Percentiles rank a stretch among this genome's conserved stretches.
phyloP scores from a whole-genome alignment of 2,888 invertebrate genomes.

The Phyllotreta cruciferae region DNA sequence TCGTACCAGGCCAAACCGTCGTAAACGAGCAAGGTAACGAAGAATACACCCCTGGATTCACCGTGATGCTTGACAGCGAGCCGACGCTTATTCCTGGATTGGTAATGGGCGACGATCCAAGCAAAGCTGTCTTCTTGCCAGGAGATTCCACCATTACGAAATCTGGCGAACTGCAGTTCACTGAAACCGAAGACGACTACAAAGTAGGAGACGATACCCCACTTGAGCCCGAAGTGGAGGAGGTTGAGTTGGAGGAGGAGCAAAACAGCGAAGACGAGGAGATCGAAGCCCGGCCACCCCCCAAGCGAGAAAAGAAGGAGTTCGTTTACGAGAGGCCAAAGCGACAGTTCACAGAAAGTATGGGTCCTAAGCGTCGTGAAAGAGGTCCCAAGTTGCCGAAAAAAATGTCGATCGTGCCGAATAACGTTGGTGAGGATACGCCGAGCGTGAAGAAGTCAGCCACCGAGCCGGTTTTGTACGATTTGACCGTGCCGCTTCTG shows the following conservation, averaged over 20 bases:
- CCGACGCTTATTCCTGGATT: constrained; percentile 83
- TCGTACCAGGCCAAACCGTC: constrained; percentile 76
- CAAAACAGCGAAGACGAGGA: constrained; percentile 52
- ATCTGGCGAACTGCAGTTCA: constrained; percentile 57
- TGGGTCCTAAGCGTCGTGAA: constrained; percentile 56
- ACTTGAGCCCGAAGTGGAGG: constrained; percentile 45
- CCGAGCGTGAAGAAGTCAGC: constrained; percentile 23
- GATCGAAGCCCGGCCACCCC: constrained; percentile 46
- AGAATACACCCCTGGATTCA: constrained; percentile 80
- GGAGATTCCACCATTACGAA: constrained; percentile 58
- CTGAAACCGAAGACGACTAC: constrained; percentile 61
- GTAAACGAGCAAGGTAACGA: constrained; percentile 74
- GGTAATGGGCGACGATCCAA: constrained; percentile 70
- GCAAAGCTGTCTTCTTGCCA: constrained; percentile 59
- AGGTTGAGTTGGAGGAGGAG: constrained; percentile 52
- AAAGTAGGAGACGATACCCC: constrained; percentile 45
- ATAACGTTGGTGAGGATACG: constrained; percentile 20
- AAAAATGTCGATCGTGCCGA: constrained; percentile 29
- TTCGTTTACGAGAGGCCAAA: constrained; percentile 56
- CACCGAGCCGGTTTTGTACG: constrained; percentile 45
- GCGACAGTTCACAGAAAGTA: constrained; percentile 52
- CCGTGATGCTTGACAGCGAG: constrained; percentile 78
- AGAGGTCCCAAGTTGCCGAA: constrained; percentile 47
- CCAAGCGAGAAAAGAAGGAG: constrained; percentile 48
- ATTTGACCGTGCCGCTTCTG: constrained; percentile 50